Conservation (phyloP, 2,797 vertebrate genomes). For the Amniataba percoides region DNA sequence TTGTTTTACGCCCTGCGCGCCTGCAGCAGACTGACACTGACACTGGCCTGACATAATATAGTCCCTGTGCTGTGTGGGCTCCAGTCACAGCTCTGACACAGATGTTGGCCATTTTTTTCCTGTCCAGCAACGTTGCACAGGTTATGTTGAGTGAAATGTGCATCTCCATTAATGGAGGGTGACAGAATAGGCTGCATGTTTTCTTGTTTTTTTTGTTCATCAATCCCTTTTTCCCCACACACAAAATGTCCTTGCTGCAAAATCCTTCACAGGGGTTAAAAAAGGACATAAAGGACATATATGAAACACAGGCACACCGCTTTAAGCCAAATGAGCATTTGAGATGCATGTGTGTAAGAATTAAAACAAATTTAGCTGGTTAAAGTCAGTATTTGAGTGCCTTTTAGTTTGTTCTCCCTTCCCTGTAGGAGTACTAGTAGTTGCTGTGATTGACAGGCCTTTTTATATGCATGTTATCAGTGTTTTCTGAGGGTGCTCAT, state of each 20-base stretch:
- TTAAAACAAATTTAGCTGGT: not conserved
- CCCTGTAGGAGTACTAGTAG: no score
- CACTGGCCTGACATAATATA: not conserved
- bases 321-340: not conserved
- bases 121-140: not conserved
- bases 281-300: not conserved
- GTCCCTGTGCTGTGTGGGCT: not conserved
- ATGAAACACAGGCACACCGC: not conserved
- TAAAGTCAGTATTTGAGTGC: not conserved
- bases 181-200: not conserved
- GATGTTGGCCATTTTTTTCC: not conserved
- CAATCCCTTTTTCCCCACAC: not conserved
- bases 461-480: not conserved
- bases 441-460: not conserved
- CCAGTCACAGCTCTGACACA: not conserved
- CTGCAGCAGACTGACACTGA: not conserved
- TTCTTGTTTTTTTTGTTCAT: not conserved
- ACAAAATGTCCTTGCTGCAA: constrained; percentile 31
- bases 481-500: not conserved
- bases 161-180: not conserved
- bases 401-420: not conserved
- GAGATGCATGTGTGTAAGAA: not conserved
- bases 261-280: constrained; percentile 26
- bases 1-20: not conserved
- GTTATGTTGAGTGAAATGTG: not conserved